Percentiles rank a stretch among this genome's conserved stretches.
Conservation (phyloP, 2,888 invertebrate species). For the Macropis europaea region DNA sequence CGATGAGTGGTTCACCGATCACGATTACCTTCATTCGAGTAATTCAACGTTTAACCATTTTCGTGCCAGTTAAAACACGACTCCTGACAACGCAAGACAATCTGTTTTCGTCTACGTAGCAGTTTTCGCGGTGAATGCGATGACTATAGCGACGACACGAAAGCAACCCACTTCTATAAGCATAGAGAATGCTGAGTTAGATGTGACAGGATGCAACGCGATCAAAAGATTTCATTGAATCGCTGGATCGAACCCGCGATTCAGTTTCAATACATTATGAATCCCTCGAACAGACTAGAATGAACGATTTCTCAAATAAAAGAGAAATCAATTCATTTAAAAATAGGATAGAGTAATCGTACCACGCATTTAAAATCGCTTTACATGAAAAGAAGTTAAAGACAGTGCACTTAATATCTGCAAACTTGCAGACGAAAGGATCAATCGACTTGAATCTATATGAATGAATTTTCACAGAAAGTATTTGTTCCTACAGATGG, state of each 20-base stretch:
- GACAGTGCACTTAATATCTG: neutral
- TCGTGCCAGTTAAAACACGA: constrained; percentile 17
- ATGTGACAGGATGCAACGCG: neutral
- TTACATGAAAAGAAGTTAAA: neutral
- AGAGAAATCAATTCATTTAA: neutral
- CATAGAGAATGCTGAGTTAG: constrained; percentile 23
- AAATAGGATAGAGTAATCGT: too few relatives aligned
- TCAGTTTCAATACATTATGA: neutral
- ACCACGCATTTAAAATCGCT: too few relatives aligned
- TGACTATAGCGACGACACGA: constrained; percentile 24
- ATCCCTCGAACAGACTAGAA: neutral
- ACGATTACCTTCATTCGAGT: neutral
- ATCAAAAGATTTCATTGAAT: neutral
- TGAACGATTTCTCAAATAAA: neutral
- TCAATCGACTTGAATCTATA: neutral
- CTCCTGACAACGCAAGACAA: constrained; percentile 16
- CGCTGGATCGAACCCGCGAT: neutral
- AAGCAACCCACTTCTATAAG: constrained; percentile 38
- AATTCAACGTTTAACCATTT: constrained; percentile 15
- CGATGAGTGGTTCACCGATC: neutral
- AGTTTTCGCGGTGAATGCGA: constrained; percentile 53
- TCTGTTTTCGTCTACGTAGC: constrained; percentile 64
- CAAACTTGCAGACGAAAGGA: neutral
- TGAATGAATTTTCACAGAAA: constrained; percentile 1
- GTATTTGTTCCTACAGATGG: constrained; percentile 5